Evolutionary conservation across 2,113 vertebrate genomes (phyloP).

Genomic region (Phodopus roborovskii): DNA sequence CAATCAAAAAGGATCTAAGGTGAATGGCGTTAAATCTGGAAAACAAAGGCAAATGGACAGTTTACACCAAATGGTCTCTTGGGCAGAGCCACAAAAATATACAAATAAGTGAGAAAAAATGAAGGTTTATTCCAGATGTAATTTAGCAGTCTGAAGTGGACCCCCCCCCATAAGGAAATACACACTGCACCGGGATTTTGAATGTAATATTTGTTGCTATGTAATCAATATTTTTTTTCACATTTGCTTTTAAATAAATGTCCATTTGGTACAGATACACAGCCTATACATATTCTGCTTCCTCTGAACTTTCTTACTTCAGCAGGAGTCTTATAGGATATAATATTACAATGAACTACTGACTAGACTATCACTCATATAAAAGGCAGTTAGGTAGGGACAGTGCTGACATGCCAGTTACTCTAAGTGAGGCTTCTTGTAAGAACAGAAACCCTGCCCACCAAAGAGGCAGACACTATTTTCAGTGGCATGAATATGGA

Average conservation of each 20-base stretch:
- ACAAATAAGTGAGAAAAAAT: conserved; percentile 23
- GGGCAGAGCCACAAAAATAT: conserved; percentile 38
- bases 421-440: neutral
- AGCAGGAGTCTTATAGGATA: neutral
- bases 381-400: neutral
- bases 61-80: conserved; percentile 69
- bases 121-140: neutral
- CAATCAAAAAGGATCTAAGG: conserved; percentile 54
- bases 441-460: neutral
- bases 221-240: neutral
- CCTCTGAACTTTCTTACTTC: neutral
- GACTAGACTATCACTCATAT: neutral
- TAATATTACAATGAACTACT: neutral
- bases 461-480: neutral
- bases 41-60: conserved; percentile 77
- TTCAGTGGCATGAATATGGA: neutral
- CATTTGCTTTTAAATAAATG: neutral
- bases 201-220: neutral
- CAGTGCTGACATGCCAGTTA: neutral
- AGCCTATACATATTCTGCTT: neutral
- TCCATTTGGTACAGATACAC: neutral
- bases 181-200: neutral
- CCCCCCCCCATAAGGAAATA: neutral
- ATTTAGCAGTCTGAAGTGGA: conserved; percentile 10
- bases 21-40: conserved; percentile 66